Percentiles rank a stretch among this genome's conserved stretches.
phyloP scores from a whole-genome alignment of 2,888 invertebrate genomes.

The Enoplolaimus lenunculus region DNA sequence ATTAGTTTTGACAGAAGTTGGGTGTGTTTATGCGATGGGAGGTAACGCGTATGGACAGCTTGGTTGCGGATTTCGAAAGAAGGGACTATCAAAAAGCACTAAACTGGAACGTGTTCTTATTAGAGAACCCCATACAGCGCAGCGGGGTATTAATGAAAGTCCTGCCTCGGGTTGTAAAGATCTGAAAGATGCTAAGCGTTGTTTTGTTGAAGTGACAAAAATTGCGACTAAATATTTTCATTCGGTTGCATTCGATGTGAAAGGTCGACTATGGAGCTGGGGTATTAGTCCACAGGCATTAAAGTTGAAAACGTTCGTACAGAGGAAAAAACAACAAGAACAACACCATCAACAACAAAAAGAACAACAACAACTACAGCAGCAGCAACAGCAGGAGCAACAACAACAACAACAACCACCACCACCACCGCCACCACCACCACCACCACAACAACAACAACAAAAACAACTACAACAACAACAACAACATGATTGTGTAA shows the following conservation, averaged over 20 bases:
- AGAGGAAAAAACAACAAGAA: slow-evolving; percentile 45
- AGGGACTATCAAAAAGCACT: slow-evolving; percentile 22
- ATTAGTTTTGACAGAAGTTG: slow-evolving; percentile 54
- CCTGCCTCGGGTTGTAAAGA: background rate
- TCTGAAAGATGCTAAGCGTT: background rate
- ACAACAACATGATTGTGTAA: no score
- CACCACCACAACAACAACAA: no score
- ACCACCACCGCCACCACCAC: no score
- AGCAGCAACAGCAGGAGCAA: no score
- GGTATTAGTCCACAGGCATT: slow-evolving; percentile 62
- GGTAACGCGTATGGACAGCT: slow-evolving; percentile 65
- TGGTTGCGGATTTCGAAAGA: slow-evolving; percentile 49
- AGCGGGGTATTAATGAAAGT: background rate
- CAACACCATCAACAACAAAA: no score
- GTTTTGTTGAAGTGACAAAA: slow-evolving; percentile 35
- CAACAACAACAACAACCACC: no score
- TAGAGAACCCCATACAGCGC: no score
- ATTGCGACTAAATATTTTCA: slow-evolving; percentile 60
- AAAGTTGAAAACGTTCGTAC: slow-evolving; percentile 53
- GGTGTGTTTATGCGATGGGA: slow-evolving; percentile 61
- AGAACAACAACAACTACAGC: slow-evolving; percentile 13
- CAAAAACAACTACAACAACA: no score
- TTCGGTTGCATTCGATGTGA: slow-evolving; percentile 41
- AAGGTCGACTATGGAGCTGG: slow-evolving; percentile 53
- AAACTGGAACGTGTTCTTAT: slow-evolving; percentile 50